Percentiles rank a stretch among this genome's conserved stretches.
These are phyloP conservation scores for Calameuta filiformis DNA, from an alignment of 2,888 invertebrate species.

Conservation along the genomic window DNA sequence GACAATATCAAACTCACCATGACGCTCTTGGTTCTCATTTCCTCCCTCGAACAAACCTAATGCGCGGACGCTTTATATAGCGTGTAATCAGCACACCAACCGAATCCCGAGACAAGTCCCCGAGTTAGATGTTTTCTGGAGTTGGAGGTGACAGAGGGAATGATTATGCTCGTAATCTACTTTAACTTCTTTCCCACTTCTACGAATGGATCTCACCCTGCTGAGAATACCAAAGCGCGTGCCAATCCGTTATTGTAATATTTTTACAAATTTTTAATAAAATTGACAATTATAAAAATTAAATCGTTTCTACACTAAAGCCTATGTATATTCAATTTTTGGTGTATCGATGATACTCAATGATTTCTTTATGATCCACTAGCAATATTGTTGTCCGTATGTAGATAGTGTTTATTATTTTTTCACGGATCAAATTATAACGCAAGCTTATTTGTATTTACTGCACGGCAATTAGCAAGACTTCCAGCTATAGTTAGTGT, in stretches of 20 bases:
- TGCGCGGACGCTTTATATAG: conserved; percentile 2
- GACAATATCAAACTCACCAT: conserved; percentile 16
- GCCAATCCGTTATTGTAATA: background rate
- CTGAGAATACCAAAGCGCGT: background rate
- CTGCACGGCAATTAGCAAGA: background rate
- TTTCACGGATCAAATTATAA: background rate
- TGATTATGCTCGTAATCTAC: background rate
- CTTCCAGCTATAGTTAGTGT: background rate
- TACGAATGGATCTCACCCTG: background rate
- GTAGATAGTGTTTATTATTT: background rate
- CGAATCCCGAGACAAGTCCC: background rate
- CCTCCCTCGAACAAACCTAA: background rate
- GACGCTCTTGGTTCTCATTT: background rate
- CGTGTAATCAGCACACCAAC: background rate
- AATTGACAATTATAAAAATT: background rate
- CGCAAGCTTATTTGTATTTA: background rate
- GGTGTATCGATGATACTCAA: background rate
- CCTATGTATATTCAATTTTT: background rate
- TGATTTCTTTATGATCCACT: background rate
- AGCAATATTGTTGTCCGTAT: background rate
- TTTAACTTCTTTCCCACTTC: background rate
- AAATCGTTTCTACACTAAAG: background rate
- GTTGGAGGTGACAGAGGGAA: background rate
- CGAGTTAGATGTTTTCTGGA: background rate
- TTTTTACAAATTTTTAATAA: background rate